Base-by-base conservation (phyloP, 2,113 vertebrate genomes). In the Candoia aspera region DNA sequence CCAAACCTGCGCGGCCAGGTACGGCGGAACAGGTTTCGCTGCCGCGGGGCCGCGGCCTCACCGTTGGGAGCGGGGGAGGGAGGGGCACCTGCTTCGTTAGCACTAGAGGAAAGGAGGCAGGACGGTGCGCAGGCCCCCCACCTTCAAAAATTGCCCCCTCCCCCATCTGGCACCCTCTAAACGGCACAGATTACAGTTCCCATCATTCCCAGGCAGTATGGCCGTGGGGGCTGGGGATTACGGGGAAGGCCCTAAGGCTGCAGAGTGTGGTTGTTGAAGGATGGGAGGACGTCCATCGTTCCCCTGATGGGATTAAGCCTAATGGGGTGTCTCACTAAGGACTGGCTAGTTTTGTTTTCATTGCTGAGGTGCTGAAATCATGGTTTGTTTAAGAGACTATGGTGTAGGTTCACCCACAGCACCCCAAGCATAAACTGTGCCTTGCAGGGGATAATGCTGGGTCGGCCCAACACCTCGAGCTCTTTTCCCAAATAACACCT, bases 11-110 rank as follows among this genome's bases (percentile, higher is more conserved):
- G 58, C 54, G 55, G 91, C 13, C 86, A 89, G 91, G 87, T 89
- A 54, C 37, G 91, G 19, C 54, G 91, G 54, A 89, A 92, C 91
- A 92, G 91, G 91, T 89, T 92, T 84, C 12, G 12, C 58, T 64
- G 91, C 87, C 58, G 57, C 26, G 91, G 79, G 8, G 73, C 57
- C 79, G 21, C 23, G 9, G 26, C 13, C 11, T 49, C 73, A 2
- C 2, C 9, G 17, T 6, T 59, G 9, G 15, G 8, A 79, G 33
- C 6, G 4, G 6, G 29, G 1, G 5, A 8, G 29, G 85, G 46
- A 86, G 53, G 54, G 85, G 29, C 85, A 2, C 53, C 29, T 29
- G 85, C 24, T 13, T 4, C 29, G 1, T 86, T 86, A 8, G 49
- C 33, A 2, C 15, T 17, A 12, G 12, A 26, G 53, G 26, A 55